Conservation (phyloP, 2,888 invertebrate genomes). For the Caenorhabditis sulstoni region DNA sequence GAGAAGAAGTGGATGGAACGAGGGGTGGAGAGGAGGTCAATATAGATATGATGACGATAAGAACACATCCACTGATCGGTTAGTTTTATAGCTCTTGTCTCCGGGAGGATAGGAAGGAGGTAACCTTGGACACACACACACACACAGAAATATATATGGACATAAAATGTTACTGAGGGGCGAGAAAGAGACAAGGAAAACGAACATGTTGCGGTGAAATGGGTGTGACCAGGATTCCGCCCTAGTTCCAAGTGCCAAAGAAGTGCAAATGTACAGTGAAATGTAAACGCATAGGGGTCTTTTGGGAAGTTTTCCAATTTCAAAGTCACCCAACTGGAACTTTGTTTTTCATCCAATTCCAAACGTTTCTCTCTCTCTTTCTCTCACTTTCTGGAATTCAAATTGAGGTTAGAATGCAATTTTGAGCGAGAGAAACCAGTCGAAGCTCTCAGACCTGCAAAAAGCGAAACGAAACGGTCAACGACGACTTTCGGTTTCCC, state of each 20-base stretch:
- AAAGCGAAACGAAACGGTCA: too few species aligned
- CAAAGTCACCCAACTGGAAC: not conserved
- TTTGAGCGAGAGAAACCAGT: too few species aligned
- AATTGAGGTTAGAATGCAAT: too few species aligned
- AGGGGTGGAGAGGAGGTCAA: constrained; percentile 31
- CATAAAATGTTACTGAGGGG: constrained; percentile 32
- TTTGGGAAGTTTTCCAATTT: too few species aligned
- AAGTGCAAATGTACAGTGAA: too few species aligned
- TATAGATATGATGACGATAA: constrained; percentile 58
- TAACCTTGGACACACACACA: constrained; percentile 58
- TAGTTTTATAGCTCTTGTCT: constrained; percentile 52
- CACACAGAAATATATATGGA: constrained; percentile 49
- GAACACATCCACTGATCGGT: constrained; percentile 53
- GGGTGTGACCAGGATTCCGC: not conserved
- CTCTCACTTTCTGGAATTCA: too few species aligned
- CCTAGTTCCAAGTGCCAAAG: too few species aligned
- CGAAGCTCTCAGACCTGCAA: too few species aligned
- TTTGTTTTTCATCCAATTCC: not conserved
- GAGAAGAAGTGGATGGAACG: constrained; percentile 1
- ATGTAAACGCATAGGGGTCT: too few species aligned
- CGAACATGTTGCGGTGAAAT: constrained; percentile 1
- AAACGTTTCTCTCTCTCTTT: too few species aligned
- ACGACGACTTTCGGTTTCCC: constrained; percentile 3
- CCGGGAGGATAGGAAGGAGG: not conserved
- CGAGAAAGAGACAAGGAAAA: not conserved